phyloP scores from a whole-genome alignment of 1,140 invertebrate species.

The Hycleus cichorii region DNA sequence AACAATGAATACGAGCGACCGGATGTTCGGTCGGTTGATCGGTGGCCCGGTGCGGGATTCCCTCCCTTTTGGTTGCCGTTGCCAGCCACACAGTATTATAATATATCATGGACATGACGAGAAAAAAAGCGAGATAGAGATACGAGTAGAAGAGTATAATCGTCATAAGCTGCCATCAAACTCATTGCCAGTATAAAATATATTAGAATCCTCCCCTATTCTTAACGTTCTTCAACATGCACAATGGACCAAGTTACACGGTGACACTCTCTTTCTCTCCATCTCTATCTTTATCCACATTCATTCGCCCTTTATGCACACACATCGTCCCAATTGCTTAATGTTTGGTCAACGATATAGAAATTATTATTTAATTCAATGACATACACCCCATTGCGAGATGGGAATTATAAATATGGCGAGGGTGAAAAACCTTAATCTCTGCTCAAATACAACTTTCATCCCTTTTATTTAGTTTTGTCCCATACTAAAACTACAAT shows the following conservation, averaged over 20 bases:
- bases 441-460: no score
- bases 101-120: no score
- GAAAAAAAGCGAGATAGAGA: not conserved
- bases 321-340: slow-evolving; percentile 23
- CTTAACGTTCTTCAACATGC: slow-evolving; percentile 15
- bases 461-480: no score
- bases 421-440: not conserved
- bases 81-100: not conserved
- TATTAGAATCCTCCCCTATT: slow-evolving; percentile 24
- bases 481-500: no score
- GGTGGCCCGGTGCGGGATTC: slow-evolving; percentile 24
- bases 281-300: not conserved
- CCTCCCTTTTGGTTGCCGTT: slow-evolving; percentile 13
- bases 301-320: slow-evolving; percentile 18
- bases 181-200: slow-evolving; percentile 24
- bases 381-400: not conserved
- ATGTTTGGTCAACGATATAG: slow-evolving; percentile 30
- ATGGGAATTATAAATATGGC: slow-evolving; percentile 11
- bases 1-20: slow-evolving; percentile 20
- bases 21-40: slow-evolving; percentile 26
- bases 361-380: slow-evolving; percentile 29
- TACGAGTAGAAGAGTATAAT: not conserved
- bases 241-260: slow-evolving; percentile 16
- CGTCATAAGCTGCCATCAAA: slow-evolving; percentile 25
- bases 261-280: not conserved